phyloP scores from a whole-genome alignment of 2,797 vertebrate species.

The Telmatherina bonti region DNA sequence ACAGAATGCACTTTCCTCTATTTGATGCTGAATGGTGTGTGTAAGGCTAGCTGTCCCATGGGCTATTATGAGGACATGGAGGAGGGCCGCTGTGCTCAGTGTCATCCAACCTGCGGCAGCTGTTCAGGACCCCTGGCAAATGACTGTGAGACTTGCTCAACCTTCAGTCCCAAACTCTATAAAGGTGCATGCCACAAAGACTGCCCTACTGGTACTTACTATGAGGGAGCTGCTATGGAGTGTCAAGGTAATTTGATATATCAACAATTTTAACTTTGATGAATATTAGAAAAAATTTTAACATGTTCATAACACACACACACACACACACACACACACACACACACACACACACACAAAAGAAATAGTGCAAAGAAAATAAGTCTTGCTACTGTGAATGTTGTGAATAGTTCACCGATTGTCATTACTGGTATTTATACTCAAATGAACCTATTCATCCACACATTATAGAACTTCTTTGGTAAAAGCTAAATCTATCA shows the following conservation, averaged over 20 bases:
- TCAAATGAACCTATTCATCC: too few species aligned
- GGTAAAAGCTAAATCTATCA: too few species aligned
- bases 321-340: too few species aligned
- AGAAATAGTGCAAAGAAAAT: too few species aligned
- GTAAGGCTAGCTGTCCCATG: slow-evolving; percentile 84
- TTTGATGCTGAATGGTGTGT: slow-evolving; percentile 83
- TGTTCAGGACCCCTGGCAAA: slow-evolving; percentile 82
- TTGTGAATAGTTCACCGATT: background rate
- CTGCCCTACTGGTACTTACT: slow-evolving; percentile 83
- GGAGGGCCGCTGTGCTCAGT: slow-evolving; percentile 80
- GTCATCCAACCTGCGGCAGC: slow-evolving; percentile 81
- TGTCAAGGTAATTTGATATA: slow-evolving; percentile 81
- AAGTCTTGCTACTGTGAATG: background rate
- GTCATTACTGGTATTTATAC: too few species aligned
- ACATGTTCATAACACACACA: background rate
- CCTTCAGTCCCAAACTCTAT: slow-evolving; percentile 79
- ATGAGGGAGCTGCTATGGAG: slow-evolving; percentile 76
- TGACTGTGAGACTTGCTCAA: slow-evolving; percentile 84
- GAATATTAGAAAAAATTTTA: background rate
- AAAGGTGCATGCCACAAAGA: slow-evolving; percentile 81
- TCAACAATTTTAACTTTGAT: background rate
- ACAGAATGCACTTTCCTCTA: slow-evolving; percentile 87
- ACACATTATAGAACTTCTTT: too few species aligned
- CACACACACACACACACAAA: too few species aligned
- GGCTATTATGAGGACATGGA: slow-evolving; percentile 88